Evolutionary conservation across 2,888 invertebrate genomes (phyloP), one percentile per base, ranked within the genome.

Genomic region (Agrotis segetum): DNA sequence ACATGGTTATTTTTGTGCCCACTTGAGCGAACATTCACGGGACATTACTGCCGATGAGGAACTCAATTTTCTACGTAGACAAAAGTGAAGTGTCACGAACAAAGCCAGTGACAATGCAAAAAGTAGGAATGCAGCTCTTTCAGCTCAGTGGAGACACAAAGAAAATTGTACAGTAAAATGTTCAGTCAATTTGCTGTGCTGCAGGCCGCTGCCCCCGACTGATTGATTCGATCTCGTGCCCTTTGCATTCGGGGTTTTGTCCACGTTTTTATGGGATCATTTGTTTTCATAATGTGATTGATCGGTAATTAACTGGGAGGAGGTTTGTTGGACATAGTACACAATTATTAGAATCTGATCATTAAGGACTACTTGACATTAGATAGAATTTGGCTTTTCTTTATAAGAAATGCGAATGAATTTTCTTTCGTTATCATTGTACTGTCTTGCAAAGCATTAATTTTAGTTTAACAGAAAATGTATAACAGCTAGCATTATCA

Each of bases 11-110:
- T 82, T 29, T 80, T 65, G 70, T 34, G 77, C 64, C 71, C 73
- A 72, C 64, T 77, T 77, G 73, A 75, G 70, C 72, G 65, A 67
- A 75, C 72, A 82, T 74, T 75, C 74, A 75, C 70, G 69, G 74
- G 69, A 77, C 83, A 76, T 83, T 83, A 74, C 60, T 66, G 65
- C 47, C 63, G 69, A 59, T 74, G 73, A 81, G 79, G 71, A 86
- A 83, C 80, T 85, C 80, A 82, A 83, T 80, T 86, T 84, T 75
- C 74, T 76, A 73, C 74, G 82, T 66, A 80, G 82, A 82, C 82
- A 87, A 86, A 86, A 85, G 85, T 84, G 80, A 86, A 85, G 87
- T 74, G 85, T 79, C 82, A 74, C 56, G 77, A 76, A 74, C 82
- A 79, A 79, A 79, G 77, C 79, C 74, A 71, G 73, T 61, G 75